Evolutionary conservation across 2,797 vertebrate genomes (phyloP), one percentile per base, ranked within the genome.

Genomic region (Sebastiscus tertius): DNA sequence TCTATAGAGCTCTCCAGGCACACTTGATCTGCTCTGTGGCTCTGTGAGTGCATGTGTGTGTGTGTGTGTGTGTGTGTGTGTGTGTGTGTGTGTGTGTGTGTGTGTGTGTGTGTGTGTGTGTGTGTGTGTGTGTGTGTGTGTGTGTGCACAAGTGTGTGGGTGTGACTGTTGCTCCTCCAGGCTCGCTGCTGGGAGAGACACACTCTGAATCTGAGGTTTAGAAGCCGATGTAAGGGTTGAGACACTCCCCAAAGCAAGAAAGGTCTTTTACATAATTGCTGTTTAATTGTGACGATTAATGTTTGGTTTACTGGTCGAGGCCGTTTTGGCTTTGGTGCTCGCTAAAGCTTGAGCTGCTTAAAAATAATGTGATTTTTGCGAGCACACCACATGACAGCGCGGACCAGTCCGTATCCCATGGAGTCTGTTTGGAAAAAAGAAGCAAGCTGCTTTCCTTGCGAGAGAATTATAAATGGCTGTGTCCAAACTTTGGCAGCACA

Each of bases 21-120:
- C 90, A 91, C 93, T 92, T 93, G 90, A 92, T 93, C 91, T 89
- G 88, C 90, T 93, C 80, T 80, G 81, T 88, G 79, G 85, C 89
- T 94, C 81, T 74, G 75, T 89, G 69, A 81, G 80, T 61, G 80
- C 34, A 52, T 76, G 79, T 72, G 66, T 79, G 79, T 60, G 80
- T 31, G 76, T 66, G 67, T 77, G 79, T 60, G 80, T 31, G 79
- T 73, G 67, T 77, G 79, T 27, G 36, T 9, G 81, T 87, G 89
- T 79, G 89, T 91, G 91, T 72, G 91, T 86, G 89, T 87, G 90
- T 66, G 67, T 77, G 79, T 60, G 80, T 31, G 79, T 73, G 67
- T 77, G 79, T 27, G 36, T 9, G 81, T 87, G 89, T 79, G 89
- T 91, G 91, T 72, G 91, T 86, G 89, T 87, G 90, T n/a, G n/a